These are phyloP conservation scores for Parascotia fuliginaria DNA, from an alignment of 2,888 invertebrate species.

Conservation along the genomic window DNA sequence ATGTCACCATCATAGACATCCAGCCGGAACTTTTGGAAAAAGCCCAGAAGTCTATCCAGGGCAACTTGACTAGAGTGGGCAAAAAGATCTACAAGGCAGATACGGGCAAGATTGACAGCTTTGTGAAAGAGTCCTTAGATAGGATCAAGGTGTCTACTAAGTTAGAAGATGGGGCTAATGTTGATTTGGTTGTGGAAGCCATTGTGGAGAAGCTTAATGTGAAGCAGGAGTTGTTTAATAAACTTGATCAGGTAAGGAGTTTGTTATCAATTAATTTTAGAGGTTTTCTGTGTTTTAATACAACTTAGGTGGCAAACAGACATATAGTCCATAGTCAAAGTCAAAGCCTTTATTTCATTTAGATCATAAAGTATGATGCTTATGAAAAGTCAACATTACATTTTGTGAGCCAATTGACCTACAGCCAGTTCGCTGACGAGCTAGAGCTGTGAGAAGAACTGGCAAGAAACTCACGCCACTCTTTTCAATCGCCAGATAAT, in stretches of 20 bases:
- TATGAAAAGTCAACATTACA: too few species aligned
- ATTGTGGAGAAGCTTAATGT: conserved; percentile 93
- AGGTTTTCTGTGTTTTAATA: too few species aligned
- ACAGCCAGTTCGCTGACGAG: too few species aligned
- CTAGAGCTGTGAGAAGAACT: too few species aligned
- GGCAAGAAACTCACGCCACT: too few species aligned
- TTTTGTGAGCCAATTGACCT: too few species aligned
- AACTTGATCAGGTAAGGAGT: conserved; percentile 87
- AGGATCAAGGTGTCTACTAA: conserved; percentile 88
- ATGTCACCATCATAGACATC: conserved; percentile 93
- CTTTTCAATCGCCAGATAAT: too few species aligned
- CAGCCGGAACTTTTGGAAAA: conserved; percentile 90
- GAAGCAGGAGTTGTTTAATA: conserved; percentile 91
- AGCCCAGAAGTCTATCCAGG: conserved; percentile 89
- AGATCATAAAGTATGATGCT: too few species aligned
- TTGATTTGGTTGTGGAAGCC: conserved; percentile 92
- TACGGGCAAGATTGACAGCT: conserved; percentile 87
- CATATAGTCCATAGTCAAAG: too few species aligned
- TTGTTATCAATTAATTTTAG: too few species aligned
- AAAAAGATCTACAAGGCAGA: conserved; percentile 91
- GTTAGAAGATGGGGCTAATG: conserved; percentile 66
- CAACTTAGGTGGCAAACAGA: too few species aligned
- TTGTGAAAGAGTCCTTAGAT: conserved; percentile 84
- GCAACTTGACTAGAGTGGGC: conserved; percentile 90
- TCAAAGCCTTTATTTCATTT: too few species aligned